Percentiles rank a stretch among this genome's conserved stretches.
These are phyloP conservation scores for Scotopteryx bipunctaria DNA, from an alignment of 2,888 invertebrate species.

Conservation along the genomic window DNA sequence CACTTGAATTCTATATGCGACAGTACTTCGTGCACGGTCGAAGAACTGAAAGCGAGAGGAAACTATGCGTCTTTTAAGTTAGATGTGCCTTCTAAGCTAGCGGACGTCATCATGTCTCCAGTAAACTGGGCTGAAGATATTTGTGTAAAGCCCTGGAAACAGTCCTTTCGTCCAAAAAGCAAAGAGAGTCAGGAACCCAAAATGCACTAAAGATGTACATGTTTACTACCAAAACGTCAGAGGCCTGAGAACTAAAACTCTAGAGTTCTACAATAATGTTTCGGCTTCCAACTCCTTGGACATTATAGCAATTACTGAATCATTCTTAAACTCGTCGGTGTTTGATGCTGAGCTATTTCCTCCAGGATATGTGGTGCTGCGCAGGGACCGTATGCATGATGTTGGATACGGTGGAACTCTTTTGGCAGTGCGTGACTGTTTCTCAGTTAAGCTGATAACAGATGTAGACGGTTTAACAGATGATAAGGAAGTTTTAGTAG, in stretches of 20 bases:
- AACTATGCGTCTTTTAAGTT: constrained; percentile 17
- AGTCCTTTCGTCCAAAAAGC: constrained; percentile 11
- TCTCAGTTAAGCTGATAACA: neutral
- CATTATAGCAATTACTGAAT: constrained; percentile 5
- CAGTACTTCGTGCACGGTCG: neutral
- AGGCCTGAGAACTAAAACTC: constrained; percentile 13
- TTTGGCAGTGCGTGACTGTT: constrained; percentile 1
- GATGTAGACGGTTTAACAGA: constrained; percentile 11
- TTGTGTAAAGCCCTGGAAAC: constrained; percentile 18
- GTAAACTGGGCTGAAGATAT: constrained; percentile 12
- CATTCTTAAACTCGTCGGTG: constrained; percentile 1
- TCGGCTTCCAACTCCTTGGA: neutral
- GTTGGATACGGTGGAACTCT: constrained; percentile 12
- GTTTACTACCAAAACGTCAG: constrained; percentile 17
- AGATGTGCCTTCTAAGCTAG: constrained; percentile 10
- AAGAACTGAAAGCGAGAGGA: constrained; percentile 7
- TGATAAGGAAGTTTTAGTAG: constrained; percentile 7
- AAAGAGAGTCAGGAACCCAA: too few species aligned
- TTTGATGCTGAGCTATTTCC: constrained; percentile 1
- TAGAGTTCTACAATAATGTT: constrained; percentile 6
- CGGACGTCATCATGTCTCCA: constrained; percentile 13
- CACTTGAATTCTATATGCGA: neutral
- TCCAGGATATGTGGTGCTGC: neutral
- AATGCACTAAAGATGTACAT: neutral
- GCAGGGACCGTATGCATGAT: neutral